Evolutionary conservation across 1,140 invertebrate species (phyloP).

Genomic region (Triops longicaudatus): DNA sequence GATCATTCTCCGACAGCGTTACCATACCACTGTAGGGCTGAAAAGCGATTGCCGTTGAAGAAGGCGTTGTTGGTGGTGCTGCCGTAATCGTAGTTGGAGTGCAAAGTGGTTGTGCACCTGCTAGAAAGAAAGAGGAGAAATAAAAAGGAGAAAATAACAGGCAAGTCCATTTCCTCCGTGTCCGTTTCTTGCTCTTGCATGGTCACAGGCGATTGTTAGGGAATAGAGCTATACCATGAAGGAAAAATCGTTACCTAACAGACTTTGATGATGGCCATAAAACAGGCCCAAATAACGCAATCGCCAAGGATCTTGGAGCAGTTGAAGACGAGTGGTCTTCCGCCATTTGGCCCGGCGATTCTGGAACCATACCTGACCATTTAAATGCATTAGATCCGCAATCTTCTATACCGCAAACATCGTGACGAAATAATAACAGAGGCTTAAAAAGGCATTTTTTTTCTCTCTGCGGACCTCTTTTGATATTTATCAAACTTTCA

Average conservation of each 20-base stretch:
- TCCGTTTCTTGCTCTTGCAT: neutral
- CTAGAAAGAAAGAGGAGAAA: neutral
- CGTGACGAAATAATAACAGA: neutral
- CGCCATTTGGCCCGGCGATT: slow-evolving; percentile 80
- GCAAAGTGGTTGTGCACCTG: slow-evolving; percentile 1
- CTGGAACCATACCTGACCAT: slow-evolving; percentile 64
- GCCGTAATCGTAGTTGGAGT: neutral
- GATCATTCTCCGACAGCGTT: neutral
- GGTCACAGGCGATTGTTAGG: neutral
- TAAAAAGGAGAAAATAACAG: neutral
- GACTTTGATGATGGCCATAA: slow-evolving; percentile 35
- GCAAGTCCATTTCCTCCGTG: neutral
- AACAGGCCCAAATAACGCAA: slow-evolving; percentile 65
- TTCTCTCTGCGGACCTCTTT: slow-evolving; percentile 25
- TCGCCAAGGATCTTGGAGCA: slow-evolving; percentile 72
- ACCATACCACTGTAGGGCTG: neutral
- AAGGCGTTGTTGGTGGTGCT: neutral
- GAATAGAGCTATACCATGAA: neutral
- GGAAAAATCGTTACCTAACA: neutral
- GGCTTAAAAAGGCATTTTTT: too few relatives aligned
- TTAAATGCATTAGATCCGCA: slow-evolving; percentile 42
- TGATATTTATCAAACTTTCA: too few relatives aligned
- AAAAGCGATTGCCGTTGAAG: neutral
- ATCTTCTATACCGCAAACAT: neutral
- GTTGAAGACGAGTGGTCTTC: slow-evolving; percentile 71